A percentile compares a stretch with the other conserved stretches of the same genome.
Conservation (phyloP, 2,113 vertebrate genomes). For the Spheniscus mendiculus region DNA sequence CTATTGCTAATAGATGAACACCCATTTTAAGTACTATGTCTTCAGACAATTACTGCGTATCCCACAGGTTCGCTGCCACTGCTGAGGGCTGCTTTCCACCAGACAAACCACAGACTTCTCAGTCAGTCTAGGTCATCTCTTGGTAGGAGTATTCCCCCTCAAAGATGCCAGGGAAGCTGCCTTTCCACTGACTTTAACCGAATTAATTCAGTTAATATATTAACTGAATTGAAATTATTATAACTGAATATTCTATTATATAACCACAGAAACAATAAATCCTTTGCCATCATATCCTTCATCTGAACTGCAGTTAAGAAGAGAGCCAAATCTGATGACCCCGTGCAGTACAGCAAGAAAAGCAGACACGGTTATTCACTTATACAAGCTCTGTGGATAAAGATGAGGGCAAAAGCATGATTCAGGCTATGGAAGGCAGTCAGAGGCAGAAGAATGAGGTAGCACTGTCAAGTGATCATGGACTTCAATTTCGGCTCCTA, state of each 20-base stretch:
- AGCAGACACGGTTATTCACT: not conserved
- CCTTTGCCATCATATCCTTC: not conserved
- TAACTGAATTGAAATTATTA: not conserved
- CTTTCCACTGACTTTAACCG: not conserved
- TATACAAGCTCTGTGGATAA: not conserved
- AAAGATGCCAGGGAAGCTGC: not conserved
- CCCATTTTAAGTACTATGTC: rapidly evolving
- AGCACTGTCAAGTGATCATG: not conserved
- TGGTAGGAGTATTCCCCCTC: not conserved
- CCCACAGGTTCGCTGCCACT: not conserved
- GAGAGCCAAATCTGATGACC: not conserved
- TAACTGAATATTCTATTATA: not conserved
- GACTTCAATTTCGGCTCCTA: not conserved
- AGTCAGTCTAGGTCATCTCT: not conserved
- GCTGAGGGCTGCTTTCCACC: not conserved
- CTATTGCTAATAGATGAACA: not conserved
- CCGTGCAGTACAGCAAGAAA: not conserved
- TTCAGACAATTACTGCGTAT: not conserved
- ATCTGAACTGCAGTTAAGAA: not conserved
- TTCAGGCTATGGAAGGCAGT: not conserved
- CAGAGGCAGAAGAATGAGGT: not conserved
- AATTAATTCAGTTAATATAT: not conserved
- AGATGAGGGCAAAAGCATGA: not conserved
- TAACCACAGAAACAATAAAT: not conserved
- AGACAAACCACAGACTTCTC: not conserved